Evolutionary conservation across 2,113 vertebrate species (phyloP), one percentile per base, ranked within the genome.

Genomic region (Myxocyprinus asiaticus): DNA sequence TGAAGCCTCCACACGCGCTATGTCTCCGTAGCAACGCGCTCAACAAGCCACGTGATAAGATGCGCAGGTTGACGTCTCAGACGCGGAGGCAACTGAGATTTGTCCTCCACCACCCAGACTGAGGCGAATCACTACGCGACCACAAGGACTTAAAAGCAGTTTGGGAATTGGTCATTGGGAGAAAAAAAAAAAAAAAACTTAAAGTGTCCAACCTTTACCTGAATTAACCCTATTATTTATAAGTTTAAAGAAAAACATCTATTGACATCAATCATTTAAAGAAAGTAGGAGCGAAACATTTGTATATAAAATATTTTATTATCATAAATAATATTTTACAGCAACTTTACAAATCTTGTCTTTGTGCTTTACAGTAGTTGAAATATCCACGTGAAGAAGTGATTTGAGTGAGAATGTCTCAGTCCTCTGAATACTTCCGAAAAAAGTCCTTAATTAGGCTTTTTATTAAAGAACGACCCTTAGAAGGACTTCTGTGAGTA

Each of bases 301-400:
- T 53, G 91, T 92, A 91, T 97, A 97, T 93, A 97, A 98, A 98
- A 98, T 97, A 95, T 93, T 96, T 97, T 97, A 99, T 97, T 95
- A 93, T 93, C 94, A 88, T 90, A 87, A 92, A 91, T 90, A 95
- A 93, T 94, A 93, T 92, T 93, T 93, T 93, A 94, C 92, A 92
- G 92, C 9, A 91, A 89, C 88, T 95, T 94, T 95, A 97, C 95
- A 96, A 96, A 93, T 33, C 22, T 33, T 33, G 22, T 33, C 90
- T 90, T 96, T 98, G 96, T 98, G 96, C 96, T 98, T 81, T 97
- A 84, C 88, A 91, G 90, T 87, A 86, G 93, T 94, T 93, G 95
- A 95, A 95, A 95, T 94, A 93, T 89, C 92, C 87, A 91, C 91
- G 17, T 33, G 22, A 33, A 33, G 22, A 33, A 33, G 22, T 33